Evolutionary conservation across 2,888 invertebrate genomes (phyloP).

Genomic region (Coenonympha glycerion): DNA sequence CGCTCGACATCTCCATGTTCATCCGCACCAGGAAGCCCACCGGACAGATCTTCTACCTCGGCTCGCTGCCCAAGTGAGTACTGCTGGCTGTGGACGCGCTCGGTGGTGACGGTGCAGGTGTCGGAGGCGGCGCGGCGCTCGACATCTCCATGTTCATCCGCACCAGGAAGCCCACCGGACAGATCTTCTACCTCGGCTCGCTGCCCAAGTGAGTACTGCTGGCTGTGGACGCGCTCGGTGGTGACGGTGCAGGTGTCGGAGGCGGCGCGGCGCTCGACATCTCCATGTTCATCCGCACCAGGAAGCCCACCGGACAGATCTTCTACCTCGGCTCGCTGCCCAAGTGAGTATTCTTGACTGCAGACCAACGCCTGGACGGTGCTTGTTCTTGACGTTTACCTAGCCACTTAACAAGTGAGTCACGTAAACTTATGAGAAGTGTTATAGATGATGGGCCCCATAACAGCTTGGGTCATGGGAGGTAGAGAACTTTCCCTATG

Average conservation of each 20-base stretch:
- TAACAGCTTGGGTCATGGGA: too few relatives aligned
- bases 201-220: slow-evolving; percentile 52
- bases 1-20: slow-evolving; percentile 94
- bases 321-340: slow-evolving; percentile 89
- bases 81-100: slow-evolving; percentile 73
- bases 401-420: too few relatives aligned
- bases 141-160: slow-evolving; percentile 95
- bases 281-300: slow-evolving; percentile 93
- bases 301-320: slow-evolving; percentile 88
- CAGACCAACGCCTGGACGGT: too few relatives aligned
- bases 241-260: slow-evolving; percentile 84
- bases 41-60: slow-evolving; percentile 92
- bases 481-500: too few relatives aligned
- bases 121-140: slow-evolving; percentile 81
- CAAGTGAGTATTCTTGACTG: slow-evolving; percentile 5
- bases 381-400: too few relatives aligned
- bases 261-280: slow-evolving; percentile 86
- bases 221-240: slow-evolving; percentile 78
- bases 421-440: too few relatives aligned
- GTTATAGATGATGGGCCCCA: too few relatives aligned
- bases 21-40: slow-evolving; percentile 88
- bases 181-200: slow-evolving; percentile 92
- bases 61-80: slow-evolving; percentile 75
- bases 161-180: slow-evolving; percentile 87
- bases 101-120: slow-evolving; percentile 84